Conservation (phyloP, 2,797 vertebrate genomes). For the Gallirallus australis region DNA sequence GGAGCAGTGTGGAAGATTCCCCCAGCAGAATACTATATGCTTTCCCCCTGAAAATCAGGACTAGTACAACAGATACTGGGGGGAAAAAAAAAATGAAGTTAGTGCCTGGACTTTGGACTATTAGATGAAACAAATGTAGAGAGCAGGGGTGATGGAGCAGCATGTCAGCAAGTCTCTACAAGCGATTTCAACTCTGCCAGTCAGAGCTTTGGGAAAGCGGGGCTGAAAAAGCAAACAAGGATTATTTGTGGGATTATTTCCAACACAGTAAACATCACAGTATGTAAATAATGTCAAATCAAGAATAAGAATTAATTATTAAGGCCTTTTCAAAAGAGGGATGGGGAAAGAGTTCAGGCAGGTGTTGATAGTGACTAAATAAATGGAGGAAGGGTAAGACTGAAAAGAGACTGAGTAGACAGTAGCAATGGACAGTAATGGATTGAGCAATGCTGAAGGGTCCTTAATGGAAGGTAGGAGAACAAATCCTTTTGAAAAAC, state of each 20-base stretch:
- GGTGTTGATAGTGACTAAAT: neutral
- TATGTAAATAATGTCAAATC: neutral
- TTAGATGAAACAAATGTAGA: neutral
- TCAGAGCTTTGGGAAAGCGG: neutral
- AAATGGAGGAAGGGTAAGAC: neutral
- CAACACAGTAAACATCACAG: neutral
- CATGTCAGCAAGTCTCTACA: neutral
- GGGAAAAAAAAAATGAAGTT: neutral
- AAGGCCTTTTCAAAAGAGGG: neutral
- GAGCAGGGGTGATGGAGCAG: neutral
- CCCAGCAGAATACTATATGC: neutral
- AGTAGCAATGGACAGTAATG: neutral
- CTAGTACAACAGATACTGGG: neutral
- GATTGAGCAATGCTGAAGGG: fast-evolving
- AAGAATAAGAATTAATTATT: neutral
- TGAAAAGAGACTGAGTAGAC: neutral
- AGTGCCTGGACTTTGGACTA: neutral
- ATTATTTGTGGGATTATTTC: neutral
- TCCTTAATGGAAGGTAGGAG: neutral
- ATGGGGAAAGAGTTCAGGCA: neutral
- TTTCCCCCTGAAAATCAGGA: neutral
- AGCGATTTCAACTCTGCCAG: neutral
- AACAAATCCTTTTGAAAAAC: neutral
- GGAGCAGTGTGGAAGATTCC: neutral
- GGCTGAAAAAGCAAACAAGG: neutral